Evolutionary conservation across 2,797 vertebrate species (phyloP), one percentile per base, ranked within the genome.

Genomic region (Syngnathus rostellatus): DNA sequence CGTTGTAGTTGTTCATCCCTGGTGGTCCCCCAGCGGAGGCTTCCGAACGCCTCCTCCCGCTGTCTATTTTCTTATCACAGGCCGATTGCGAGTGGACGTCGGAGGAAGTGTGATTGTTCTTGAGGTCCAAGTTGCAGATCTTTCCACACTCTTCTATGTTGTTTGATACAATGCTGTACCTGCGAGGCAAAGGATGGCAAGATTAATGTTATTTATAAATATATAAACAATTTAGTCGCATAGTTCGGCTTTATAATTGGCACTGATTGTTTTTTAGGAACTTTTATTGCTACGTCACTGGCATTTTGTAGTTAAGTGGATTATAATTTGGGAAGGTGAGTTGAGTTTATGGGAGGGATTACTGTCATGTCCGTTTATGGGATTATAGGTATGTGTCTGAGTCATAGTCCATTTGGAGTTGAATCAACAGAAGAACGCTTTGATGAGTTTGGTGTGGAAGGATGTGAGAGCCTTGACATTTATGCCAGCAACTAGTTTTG

Each of bases 131-230:
- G 0, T 81, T 78, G 0, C 91, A 86, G 69, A 92, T 89, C 81
- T 92, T 94, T 75, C 91, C 85, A 37, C 86, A 90, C 72, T 92
- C 92, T 60, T 93, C 94, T 74, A 86, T 61, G 71, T 81, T 75
- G 64, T 79, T 92, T 25, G 94, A 94, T 77, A 92, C 94, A 0
- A 94, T 87, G 84, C 92, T 91, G 87, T 95, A 97, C 89, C 95
- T 97, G 88, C 50, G 1, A 54, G 41, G 67, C n/a, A 31, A 62
- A 70, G 46, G 31, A 31, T 31, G 31, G 31, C 60, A 31, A 66
- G 65, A 72, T n/a, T 31, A 31, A 31, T 31, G 31, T 31, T 31
- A 31, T 31, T 31, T 25, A 25, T 25, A 25, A 25, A 25, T 25
- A 25, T 25, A 25, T 25, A 25, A 25, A 25, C 25, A 25, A 25